Base-by-base conservation (phyloP, 2,797 vertebrate genomes). In the Todus mexicanus region DNA sequence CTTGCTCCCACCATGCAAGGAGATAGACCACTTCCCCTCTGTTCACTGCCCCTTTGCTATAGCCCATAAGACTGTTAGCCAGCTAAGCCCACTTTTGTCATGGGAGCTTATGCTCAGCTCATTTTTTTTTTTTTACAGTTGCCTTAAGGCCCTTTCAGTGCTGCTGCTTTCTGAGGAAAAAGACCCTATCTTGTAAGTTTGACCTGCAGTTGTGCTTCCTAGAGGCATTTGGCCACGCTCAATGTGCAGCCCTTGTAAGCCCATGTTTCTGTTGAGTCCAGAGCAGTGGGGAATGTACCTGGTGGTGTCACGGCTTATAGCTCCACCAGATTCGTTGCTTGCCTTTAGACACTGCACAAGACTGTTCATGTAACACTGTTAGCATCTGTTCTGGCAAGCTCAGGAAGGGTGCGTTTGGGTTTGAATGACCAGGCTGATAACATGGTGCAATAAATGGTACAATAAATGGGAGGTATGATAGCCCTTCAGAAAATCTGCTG, bases 21-120 rank as follows among this genome's bases (percentile, higher is more conserved):
- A 40, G 57, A 37, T 9, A 17, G 47, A 47, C 68, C 70, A 37
- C 84, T 90, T 84, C 64, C 84, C 73, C 61, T 69, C 86, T 31
- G 11, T 59, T 81, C 77, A 68, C 71, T 51, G 33, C 26, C 68
- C 60, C 71, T 73, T 64, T 70, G 43, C 84, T 84, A 66, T 91
- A 91, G 56, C 71, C 60, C 2, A 0, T 59, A 26, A 78, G 8
- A 43, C 37, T 84, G 23, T 84, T 93, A 83, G 59, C 66, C 63
- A 76, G 40, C 68, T 91, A 96, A 96, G 57, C 73, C 56, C 45
- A 26, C 63, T 71, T 95, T 92, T 95, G 89, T 93, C 53, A 57
- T 64, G 15, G 51, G 48, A 94, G 86, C 56, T 95, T 90, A 75
- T 76, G 64, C 31, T 85, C 79, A 72, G 50, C 76, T 95, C 54